Percentiles rank a stretch among this genome's conserved stretches.
Evolutionary conservation across 2,113 vertebrate genomes (phyloP).

Genomic region (Scomber colias): DNA sequence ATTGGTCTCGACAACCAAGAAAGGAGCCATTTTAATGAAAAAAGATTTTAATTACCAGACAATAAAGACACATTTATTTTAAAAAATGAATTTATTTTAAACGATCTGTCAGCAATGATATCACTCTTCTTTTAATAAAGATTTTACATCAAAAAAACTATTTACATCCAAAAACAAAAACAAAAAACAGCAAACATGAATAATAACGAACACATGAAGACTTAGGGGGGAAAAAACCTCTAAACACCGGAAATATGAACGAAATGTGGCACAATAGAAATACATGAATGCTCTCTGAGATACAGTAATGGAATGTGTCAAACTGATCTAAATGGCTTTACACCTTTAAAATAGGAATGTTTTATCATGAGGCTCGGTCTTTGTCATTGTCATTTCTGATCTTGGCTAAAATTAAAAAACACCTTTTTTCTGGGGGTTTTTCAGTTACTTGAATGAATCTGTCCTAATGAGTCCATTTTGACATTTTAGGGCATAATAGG

Average conservation of each 20-base stretch:
- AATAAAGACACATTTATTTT: conserved; percentile 37
- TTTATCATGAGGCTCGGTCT: conserved; percentile 57
- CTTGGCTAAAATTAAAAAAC: background rate
- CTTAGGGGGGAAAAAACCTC: conserved; percentile 7
- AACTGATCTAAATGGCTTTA: conserved; percentile 66
- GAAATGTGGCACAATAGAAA: conserved; percentile 15
- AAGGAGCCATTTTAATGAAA: too few relatives aligned
- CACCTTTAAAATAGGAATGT: conserved; percentile 65
- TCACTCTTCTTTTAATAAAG: conserved; percentile 23
- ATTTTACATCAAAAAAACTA: conserved; percentile 49
- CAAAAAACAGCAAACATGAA: background rate
- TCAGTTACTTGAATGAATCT: background rate
- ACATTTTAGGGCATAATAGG: background rate
- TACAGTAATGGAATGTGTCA: conserved; percentile 69
- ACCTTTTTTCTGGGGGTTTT: background rate
- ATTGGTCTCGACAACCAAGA: too few relatives aligned
- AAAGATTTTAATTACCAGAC: background rate
- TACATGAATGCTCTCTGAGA: conserved; percentile 10
- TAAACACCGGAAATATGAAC: conserved; percentile 37
- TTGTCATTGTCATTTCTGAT: conserved; percentile 7
- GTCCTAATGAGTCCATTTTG: background rate
- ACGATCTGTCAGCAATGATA: conserved; percentile 21
- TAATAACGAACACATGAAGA: conserved; percentile 31
- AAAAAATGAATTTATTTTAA: conserved; percentile 67
- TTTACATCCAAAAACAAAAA: conserved; percentile 53